These are phyloP conservation scores for Epizoanthus illoricatus DNA, from an alignment of 92 coral and sea anemone genomes.

Conservation along the genomic window DNA sequence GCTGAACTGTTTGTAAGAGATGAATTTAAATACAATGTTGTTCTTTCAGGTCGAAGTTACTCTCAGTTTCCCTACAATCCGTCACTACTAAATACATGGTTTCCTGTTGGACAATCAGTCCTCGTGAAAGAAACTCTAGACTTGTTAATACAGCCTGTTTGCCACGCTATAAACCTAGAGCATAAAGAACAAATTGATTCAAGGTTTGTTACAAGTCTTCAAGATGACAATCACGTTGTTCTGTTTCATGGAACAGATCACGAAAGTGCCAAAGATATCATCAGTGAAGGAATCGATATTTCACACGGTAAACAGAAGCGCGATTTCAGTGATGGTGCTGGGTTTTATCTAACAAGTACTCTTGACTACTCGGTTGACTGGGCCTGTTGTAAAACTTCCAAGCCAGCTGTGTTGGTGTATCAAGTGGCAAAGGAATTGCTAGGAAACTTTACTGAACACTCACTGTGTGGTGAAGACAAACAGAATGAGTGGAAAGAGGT, in stretches of 20 bases:
- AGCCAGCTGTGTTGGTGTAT: conserved; percentile 57
- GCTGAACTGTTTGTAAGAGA: conserved; percentile 50
- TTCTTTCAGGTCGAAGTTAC: conserved; percentile 9
- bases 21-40: conserved; percentile 55
- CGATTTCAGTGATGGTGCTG: conserved; percentile 64
- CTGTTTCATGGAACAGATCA: conserved; percentile 74
- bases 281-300: conserved; percentile 50
- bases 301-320: conserved; percentile 49
- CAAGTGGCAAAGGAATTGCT: conserved; percentile 21
- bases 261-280: conserved; percentile 54
- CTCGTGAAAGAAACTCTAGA: background rate
- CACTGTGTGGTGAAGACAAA: conserved; percentile 27
- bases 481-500: conserved; percentile 46
- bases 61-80: conserved; percentile 38
- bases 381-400: conserved; percentile 55
- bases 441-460: conserved; percentile 7
- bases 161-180: conserved; percentile 38
- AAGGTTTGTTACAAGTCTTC: background rate
- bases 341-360: conserved; percentile 52
- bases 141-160: background rate
- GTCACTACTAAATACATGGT: conserved; percentile 28
- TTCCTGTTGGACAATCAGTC: background rate
- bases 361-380: conserved; percentile 37
- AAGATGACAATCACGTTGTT: conserved; percentile 5
- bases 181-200: conserved; percentile 1